Conservation (phyloP, 2,888 invertebrate species). For the Rutpela maculata region DNA sequence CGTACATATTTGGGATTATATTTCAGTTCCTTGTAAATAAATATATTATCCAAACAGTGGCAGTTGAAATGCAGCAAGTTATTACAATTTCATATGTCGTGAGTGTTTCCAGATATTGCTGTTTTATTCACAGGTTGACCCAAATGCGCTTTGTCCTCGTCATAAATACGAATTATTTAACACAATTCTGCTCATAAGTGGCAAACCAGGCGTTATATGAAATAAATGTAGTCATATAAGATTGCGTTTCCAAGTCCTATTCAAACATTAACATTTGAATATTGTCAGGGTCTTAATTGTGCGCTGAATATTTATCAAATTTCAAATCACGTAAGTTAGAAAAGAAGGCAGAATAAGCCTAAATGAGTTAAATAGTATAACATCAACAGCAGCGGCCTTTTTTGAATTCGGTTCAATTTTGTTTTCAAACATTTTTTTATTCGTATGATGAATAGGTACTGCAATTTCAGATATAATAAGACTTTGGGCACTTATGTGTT, state of each 20-base stretch:
- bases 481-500: no score
- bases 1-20: not conserved
- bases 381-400: no score
- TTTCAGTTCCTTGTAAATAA: not conserved
- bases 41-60: not conserved
- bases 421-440: no score
- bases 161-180: constrained; percentile 2
- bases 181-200: constrained; percentile 2
- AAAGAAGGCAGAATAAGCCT: no score
- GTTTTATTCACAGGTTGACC: constrained; percentile 14
- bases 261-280: not conserved
- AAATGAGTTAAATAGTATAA: no score
- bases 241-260: not conserved
- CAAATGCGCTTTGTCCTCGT: constrained; percentile 1
- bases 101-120: constrained; percentile 10
- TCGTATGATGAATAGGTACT: no score
- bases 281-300: not conserved
- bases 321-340: no score
- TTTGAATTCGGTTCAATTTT: no score
- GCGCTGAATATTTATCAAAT: not conserved
- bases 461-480: no score
- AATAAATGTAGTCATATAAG: not conserved
- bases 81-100: constrained; percentile 8
- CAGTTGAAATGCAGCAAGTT: not conserved
- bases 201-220: not conserved